Evolutionary conservation across 2,113 vertebrate species (phyloP).

Genomic region (Dissostichus mawsoni): DNA sequence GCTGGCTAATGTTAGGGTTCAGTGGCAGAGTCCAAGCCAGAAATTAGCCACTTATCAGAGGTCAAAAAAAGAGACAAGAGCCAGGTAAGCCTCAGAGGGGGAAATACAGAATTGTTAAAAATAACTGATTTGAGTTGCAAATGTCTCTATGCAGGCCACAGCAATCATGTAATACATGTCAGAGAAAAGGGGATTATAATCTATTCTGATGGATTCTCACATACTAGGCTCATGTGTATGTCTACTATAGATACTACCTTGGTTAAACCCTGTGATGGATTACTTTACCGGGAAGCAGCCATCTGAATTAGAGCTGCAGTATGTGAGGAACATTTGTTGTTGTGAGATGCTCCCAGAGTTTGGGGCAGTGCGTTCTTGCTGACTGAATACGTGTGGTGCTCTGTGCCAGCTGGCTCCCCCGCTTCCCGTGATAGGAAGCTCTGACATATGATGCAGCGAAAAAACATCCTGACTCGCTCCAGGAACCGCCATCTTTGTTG

Average conservation of each 20-base stretch:
- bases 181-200: slow-evolving; percentile 35
- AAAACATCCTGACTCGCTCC: background rate
- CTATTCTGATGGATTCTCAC: slow-evolving; percentile 17
- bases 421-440: slow-evolving; percentile 20
- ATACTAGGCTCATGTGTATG: slow-evolving; percentile 6
- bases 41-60: background rate
- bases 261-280: slow-evolving; percentile 40
- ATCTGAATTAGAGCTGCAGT: slow-evolving; percentile 17
- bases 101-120: background rate
- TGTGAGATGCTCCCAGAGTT: slow-evolving; percentile 7
- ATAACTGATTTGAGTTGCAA: no score
- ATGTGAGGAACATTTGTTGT: slow-evolving; percentile 28
- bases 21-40: background rate
- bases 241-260: slow-evolving; percentile 9
- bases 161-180: slow-evolving; percentile 18
- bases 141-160: slow-evolving; percentile 11
- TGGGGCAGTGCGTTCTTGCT: slow-evolving; percentile 42
- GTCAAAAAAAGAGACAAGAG: background rate
- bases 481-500: slow-evolving; percentile 3
- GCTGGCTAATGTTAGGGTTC: background rate
- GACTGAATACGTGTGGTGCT: slow-evolving; percentile 51
- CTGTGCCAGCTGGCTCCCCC: slow-evolving; percentile 50
- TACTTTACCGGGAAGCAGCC: slow-evolving; percentile 4
- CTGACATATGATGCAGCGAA: slow-evolving; percentile 63
- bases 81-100: background rate